Evolutionary conservation across 2,113 vertebrate species (phyloP).

Genomic region (Archilochus colubris): DNA sequence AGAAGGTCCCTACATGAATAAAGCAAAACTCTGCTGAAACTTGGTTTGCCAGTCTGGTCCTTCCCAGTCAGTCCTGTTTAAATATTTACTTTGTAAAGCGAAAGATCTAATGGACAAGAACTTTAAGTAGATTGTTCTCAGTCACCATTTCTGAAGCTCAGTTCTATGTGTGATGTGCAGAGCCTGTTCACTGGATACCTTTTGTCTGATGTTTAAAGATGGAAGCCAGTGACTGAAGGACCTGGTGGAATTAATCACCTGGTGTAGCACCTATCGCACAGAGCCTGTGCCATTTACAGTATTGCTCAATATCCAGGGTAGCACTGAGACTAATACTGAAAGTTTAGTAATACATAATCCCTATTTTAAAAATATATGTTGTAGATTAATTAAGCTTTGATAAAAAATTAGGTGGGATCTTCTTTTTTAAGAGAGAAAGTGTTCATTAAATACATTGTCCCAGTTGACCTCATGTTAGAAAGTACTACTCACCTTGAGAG

Average conservation of each 20-base stretch:
- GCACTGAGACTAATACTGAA: neutral
- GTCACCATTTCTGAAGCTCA: neutral
- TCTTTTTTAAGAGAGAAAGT: neutral
- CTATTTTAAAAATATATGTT: neutral
- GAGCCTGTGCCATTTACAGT: neutral
- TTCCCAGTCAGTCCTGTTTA: neutral
- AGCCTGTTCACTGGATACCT: neutral
- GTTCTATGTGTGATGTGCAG: rapidly evolving
- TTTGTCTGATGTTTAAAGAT: neutral
- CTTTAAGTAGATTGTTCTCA: neutral
- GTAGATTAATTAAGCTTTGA: neutral
- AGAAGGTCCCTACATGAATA: neutral
- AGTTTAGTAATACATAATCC: rapidly evolving
- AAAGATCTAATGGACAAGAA: neutral
- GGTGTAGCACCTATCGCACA: rapidly evolving
- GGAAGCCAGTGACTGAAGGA: neutral
- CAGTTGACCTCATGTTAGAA: neutral
- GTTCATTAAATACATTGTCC: neutral
- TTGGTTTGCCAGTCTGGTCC: neutral
- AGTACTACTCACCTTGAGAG: neutral
- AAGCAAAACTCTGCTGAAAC: neutral
- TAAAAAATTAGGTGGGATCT: neutral
- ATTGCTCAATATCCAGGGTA: neutral
- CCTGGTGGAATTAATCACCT: rapidly evolving
- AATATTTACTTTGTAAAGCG: neutral